phyloP scores from a whole-genome alignment of 1,140 invertebrate species.

The Chelonus insularis region DNA sequence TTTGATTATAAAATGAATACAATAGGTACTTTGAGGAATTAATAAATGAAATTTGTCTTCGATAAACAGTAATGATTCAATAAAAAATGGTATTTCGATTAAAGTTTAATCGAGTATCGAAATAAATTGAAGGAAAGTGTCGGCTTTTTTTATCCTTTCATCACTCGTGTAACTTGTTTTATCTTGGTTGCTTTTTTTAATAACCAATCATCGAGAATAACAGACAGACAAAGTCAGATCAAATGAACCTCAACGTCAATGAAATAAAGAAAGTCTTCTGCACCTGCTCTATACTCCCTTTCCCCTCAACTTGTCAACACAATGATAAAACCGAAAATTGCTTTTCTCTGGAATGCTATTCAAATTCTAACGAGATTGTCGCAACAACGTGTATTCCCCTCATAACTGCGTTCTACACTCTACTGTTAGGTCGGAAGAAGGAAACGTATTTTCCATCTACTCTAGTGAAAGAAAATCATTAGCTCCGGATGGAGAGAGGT shows the following conservation, averaged over 20 bases:
- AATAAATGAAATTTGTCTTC: too few relatives aligned
- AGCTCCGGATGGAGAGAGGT: background rate
- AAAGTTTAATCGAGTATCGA: background rate
- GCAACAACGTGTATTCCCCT: background rate
- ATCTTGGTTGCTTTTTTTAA: constrained; percentile 6
- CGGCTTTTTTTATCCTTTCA: too few relatives aligned
- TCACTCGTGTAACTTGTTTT: background rate
- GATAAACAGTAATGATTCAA: background rate
- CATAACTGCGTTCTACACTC: background rate
- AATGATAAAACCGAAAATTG: constrained; percentile 21
- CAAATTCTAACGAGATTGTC: constrained; percentile 17
- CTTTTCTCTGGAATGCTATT: constrained; percentile 25
- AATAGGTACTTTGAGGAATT: too few relatives aligned
- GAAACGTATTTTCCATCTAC: background rate
- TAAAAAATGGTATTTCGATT: background rate
- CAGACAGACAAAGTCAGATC: constrained; percentile 12
- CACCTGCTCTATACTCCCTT: constrained; percentile 15
- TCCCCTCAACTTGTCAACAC: constrained; percentile 9
- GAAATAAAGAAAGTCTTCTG: background rate
- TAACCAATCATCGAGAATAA: constrained; percentile 19
- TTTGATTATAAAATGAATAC: too few relatives aligned
- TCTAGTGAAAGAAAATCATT: constrained; percentile 18
- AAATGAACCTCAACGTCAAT: constrained; percentile 1
- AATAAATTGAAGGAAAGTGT: too few relatives aligned
- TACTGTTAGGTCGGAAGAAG: background rate